Base-by-base conservation (phyloP, 2,797 vertebrate genomes). In the Rhinichthys osculus region DNA sequence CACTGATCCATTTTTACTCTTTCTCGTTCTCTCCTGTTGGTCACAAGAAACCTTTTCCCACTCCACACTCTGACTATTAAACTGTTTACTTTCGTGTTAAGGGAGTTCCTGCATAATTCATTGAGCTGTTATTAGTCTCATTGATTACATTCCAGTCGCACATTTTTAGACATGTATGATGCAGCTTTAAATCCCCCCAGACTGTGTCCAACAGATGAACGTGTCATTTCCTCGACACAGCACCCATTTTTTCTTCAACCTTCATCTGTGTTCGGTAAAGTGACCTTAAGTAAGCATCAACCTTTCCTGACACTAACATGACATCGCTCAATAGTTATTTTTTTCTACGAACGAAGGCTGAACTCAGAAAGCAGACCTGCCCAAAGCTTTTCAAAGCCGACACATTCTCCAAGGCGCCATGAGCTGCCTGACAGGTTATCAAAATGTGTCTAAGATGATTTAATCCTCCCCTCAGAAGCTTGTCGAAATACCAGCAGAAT, bases 401-500 rank as follows among this genome's bases (percentile, higher is more conserved):
- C 74, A 88, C 74, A 81, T 89, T 86, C 72, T 89, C 84, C 73
- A 72, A 84, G 54, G 87, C 78, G 3, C 70, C 74, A 77, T 83
- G 86, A 72, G 76, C 78, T 59, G 40, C 64, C 78, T 89, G 90
- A 92, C 90, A 89, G 86, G 83, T 89, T 90, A 91, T 91, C 86
- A 88, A 90, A 90, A 91, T 84, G 86, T 91, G 88, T 89, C 86
- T 67, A 62, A 89, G 57, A 91, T 86, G 82, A 88, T 82, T 84
- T 84, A 84, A 91, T 87, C 81, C 85, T 54, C 54, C 85, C 70
- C 85, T 88, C 77, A 88, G 59, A 52, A 86, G 80, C 83, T 88
- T 90, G 87, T 89, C 83, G 87, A 82, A 72, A 78, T 87, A 87
- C 30, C 78, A 85, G 78, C 87, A 70, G 69, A 85, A 40, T 84